Evolutionary conservation across 2,888 invertebrate genomes (phyloP), one percentile per base, ranked within the genome.

Genomic region (Mythimna lalbum): DNA sequence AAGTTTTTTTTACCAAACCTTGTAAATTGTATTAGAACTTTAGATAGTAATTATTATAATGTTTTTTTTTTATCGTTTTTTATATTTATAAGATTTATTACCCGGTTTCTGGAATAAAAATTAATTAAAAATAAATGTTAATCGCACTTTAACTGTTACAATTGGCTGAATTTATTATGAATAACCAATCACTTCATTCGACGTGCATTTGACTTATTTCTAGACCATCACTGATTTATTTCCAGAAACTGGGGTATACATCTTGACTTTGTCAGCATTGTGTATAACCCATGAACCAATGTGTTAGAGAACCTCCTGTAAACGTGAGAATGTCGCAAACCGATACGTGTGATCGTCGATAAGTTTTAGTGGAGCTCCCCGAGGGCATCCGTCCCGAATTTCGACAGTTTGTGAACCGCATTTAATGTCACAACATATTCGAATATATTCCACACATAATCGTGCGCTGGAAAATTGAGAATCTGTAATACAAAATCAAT

Each of bases 401-500:
- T 60, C 21, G 39, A 56, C 78, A 72, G 65, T 77, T 61, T 63
- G 61, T 49, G 43, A 73, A 73, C 69, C 69, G 63, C 72, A 66
- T 81, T 71, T 52, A 72, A 81, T 71, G 60, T 69, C 69, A 55
- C 67, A 67, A 69, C 59, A 75, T 69, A 72, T 81, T 52, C 52
- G 23, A 63, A 62, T 53, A 71, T 69, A 52, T 72, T 64, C 53
- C 63, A 69, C 63, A 75, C 27, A 69, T 73, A 71, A 72, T 69
- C 75, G 50, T 63, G 59, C 39, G 50, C 57, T 82, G 70, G 73
- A 65, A 83, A 82, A 78, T 84, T 76, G 76, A 49, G 59, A 83
- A 65, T 56, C 68, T 80, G 75, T 80, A 80, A 80, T 73, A 82
- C 56, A 74, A 85, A 85, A 80, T 83, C 75, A 75, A 82, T 73